These are phyloP conservation scores for Scaptomyza hsui DNA, from an alignment of 1,140 invertebrate species.

Conservation along the genomic window DNA sequence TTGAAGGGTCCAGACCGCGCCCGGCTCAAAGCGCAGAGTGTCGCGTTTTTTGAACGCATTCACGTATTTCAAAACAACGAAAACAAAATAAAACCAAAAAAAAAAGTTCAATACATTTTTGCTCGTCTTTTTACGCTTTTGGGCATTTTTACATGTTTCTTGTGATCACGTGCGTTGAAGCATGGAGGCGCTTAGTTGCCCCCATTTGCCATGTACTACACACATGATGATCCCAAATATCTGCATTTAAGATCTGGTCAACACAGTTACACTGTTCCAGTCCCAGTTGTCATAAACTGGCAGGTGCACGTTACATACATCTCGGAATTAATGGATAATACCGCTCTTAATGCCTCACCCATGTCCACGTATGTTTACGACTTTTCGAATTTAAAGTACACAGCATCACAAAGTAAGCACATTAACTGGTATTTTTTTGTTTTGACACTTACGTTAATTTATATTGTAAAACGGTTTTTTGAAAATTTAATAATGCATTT, in stretches of 20 bases:
- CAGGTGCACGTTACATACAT: constrained; percentile 36
- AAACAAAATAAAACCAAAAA: too few species aligned
- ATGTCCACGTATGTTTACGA: constrained; percentile 31
- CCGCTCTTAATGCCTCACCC: constrained; percentile 25
- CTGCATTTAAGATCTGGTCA: constrained; percentile 27
- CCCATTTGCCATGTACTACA: constrained; percentile 3
- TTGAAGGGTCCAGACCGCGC: constrained; percentile 3
- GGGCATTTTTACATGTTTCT: constrained; percentile 13
- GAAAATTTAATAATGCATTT: neutral
- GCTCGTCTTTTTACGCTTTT: constrained; percentile 10
- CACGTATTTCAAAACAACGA: constrained; percentile 24
- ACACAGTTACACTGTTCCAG: constrained; percentile 3
- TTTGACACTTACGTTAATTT: neutral
- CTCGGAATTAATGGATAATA: constrained; percentile 16
- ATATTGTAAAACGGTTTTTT: neutral
- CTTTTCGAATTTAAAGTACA: neutral
- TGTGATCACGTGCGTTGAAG: constrained; percentile 36
- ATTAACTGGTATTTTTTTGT: neutral
- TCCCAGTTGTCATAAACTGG: constrained; percentile 4
- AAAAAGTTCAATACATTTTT: constrained; percentile 21
- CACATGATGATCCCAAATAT: constrained; percentile 11
- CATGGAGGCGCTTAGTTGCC: constrained; percentile 21
- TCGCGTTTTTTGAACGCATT: constrained; percentile 19
- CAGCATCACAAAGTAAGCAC: neutral
- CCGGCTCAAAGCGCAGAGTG: neutral